phyloP scores from a whole-genome alignment of 2,888 invertebrate species.

The Xanthia icteritia region DNA sequence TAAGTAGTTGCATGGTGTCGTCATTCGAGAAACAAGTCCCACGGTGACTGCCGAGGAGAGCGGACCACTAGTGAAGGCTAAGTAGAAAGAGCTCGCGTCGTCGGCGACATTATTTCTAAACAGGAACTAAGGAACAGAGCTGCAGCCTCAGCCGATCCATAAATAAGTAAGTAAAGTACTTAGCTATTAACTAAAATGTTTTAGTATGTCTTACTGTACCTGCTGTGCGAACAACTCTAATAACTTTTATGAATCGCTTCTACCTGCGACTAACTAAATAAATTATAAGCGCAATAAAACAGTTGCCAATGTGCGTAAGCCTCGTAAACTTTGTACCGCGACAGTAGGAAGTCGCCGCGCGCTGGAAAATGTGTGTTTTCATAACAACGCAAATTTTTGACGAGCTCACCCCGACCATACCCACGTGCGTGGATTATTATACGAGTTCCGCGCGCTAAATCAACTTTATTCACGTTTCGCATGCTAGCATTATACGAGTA shows the following conservation, averaged over 20 bases:
- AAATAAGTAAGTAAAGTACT: no score
- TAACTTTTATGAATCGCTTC: constrained; percentile 3
- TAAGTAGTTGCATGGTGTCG: background rate
- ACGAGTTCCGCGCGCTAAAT: background rate
- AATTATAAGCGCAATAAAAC: constrained; percentile 8
- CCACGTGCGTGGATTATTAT: constrained; percentile 22
- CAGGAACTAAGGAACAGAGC: background rate
- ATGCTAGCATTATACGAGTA: background rate
- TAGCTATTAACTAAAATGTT: background rate
- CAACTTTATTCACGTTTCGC: constrained; percentile 18
- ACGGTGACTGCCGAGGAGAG: background rate
- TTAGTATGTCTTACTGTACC: background rate
- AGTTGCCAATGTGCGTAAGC: constrained; percentile 24
- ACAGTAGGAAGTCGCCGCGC: background rate
- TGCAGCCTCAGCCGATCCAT: background rate
- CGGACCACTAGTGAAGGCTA: background rate
- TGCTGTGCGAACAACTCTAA: background rate
- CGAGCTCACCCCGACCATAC: background rate
- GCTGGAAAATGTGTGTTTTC: constrained; percentile 27
- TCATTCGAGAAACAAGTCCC: background rate
- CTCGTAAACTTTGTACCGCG: constrained; percentile 31
- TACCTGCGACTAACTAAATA: constrained; percentile 24
- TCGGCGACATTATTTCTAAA: background rate
- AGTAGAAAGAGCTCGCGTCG: background rate
- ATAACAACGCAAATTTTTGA: constrained; percentile 47